phyloP scores from a whole-genome alignment of 2,797 vertebrate species.

The Propithecus perrieri region DNA sequence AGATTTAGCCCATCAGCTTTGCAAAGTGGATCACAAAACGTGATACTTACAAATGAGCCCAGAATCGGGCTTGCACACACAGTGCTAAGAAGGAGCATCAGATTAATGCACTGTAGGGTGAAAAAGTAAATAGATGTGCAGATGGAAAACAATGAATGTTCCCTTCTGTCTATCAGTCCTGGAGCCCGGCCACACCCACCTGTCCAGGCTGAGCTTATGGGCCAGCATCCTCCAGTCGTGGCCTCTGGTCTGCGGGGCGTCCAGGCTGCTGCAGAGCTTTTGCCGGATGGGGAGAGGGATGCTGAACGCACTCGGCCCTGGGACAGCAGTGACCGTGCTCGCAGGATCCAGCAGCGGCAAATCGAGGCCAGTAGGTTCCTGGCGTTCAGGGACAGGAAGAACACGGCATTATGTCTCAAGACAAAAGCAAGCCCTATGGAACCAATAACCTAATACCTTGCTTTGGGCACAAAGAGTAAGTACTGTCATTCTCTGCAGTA shows the following conservation, averaged over 20 bases:
- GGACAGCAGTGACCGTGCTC: constrained; percentile 92
- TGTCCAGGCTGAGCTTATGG: constrained; percentile 97
- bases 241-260: constrained; percentile 96
- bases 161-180: background rate
- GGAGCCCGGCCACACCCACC: constrained; percentile 85
- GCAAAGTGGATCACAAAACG: background rate
- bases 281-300: constrained; percentile 97
- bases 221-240: constrained; percentile 99
- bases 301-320: constrained; percentile 95
- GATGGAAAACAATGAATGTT: background rate
- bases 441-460: background rate
- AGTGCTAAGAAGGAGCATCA: background rate
- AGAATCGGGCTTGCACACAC: background rate
- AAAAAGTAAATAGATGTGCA: background rate
- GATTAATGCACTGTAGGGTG: background rate
- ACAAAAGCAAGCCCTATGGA: background rate
- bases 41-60: background rate
- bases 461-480: background rate
- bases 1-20: background rate
- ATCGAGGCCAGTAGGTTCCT: constrained; percentile 95
- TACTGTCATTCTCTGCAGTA: background rate
- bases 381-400: constrained; percentile 59
- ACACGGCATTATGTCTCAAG: background rate
- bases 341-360: constrained; percentile 94
- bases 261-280: constrained; percentile 97